Evolutionary conservation across 2,888 invertebrate genomes (phyloP).

Genomic region (Flexamia atlantica): DNA sequence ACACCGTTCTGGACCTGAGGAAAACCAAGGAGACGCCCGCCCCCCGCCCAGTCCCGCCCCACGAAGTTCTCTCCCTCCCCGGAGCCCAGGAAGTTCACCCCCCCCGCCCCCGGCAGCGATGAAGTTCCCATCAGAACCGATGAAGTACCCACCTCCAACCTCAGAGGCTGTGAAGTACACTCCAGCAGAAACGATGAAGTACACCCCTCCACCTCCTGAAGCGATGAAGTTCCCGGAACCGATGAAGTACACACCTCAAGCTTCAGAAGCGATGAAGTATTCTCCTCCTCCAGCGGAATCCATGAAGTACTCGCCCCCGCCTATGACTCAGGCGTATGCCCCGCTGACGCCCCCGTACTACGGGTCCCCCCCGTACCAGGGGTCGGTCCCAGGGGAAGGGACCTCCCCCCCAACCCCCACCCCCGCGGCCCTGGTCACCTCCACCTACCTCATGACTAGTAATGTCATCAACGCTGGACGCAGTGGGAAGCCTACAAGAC

Average conservation of each 20-base stretch:
- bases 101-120: too few species aligned
- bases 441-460: slow-evolving; percentile 35
- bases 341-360: slow-evolving; percentile 54
- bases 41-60: too few species aligned
- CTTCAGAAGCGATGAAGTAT: background rate
- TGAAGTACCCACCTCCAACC: background rate
- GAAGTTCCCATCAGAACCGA: too few species aligned
- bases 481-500: slow-evolving; percentile 74
- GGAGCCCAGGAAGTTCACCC: background rate
- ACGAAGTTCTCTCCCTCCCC: too few species aligned
- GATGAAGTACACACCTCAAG: background rate
- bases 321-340: slow-evolving; percentile 31
- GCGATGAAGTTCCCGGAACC: background rate
- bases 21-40: slow-evolving; percentile 10
- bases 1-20: slow-evolving; percentile 47
- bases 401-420: slow-evolving; percentile 39
- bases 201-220: background rate
- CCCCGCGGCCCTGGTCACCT: slow-evolving; percentile 19
- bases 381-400: slow-evolving; percentile 44
- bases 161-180: background rate
- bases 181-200: background rate
- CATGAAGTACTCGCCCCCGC: background rate
- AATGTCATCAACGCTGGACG: slow-evolving; percentile 64
- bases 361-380: slow-evolving; percentile 2
- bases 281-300: background rate